Evolutionary conservation across 2,113 vertebrate genomes (phyloP), one percentile per base, ranked within the genome.

Genomic region (Platycercus adscitus): DNA sequence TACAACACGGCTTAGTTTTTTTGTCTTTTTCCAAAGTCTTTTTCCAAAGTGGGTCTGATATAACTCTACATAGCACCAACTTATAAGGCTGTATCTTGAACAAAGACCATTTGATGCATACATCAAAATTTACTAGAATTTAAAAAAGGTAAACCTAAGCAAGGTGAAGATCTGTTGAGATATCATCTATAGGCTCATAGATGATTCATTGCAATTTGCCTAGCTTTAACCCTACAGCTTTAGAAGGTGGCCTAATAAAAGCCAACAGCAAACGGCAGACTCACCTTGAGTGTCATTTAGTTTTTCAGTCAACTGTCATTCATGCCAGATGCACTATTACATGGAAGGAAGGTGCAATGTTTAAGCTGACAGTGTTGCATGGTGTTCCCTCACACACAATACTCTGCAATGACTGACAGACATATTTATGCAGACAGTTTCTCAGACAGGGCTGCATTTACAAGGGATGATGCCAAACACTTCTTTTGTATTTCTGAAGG

Each of bases 381-480:
- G 1, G 0, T 15, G 41, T 9, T 72, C 69, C 44, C 75, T 71
- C 76, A 26, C 5, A 13, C 50, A 41, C 24, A 6, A 3, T 6
- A 16, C 47, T 49, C 75, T 13, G 3, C 79, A 23, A 11, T 17
- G 64, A 89, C 49, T 91, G 93, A 94, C 26, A n/a, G 37, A 56
- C 25, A 6, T 21, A 14, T 83, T 91, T 83, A 68, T n/a, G 35
- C 56, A 85, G 73, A 72, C 78, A 87, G 75, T 66, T 84, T 28
- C 84, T 79, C 72, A 91, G 65, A 53, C 35, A 84, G 77, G 56
- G n/a, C 73, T 86, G 61, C 60, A 37, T 70, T 86, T 81, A 86
- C 82, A 77, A 91, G 43, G 92, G 90, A 91, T 78, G 93, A 94
- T 72, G 93, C 60, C 82, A 90, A 90, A 69, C 26, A 37, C 43